Percentiles rank a stretch among this genome's conserved stretches.
phyloP scores from a whole-genome alignment of 2,888 invertebrate species.

The Drosophila aldrichi region DNA sequence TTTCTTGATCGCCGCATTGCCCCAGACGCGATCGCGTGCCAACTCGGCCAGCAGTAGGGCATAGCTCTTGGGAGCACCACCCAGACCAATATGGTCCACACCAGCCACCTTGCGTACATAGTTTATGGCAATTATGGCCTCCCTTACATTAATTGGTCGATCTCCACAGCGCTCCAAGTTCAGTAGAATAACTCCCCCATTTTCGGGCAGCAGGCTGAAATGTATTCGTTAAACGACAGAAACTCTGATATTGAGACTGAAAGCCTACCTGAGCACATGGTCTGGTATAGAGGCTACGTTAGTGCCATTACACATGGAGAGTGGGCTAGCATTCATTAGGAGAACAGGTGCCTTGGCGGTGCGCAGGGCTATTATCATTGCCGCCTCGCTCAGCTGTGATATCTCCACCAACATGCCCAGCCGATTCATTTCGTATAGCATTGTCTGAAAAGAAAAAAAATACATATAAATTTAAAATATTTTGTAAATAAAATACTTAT shows the following conservation, averaged over 20 bases:
- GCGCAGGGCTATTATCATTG: constrained; percentile 88
- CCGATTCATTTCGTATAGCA: constrained; percentile 89
- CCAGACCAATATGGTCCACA: constrained; percentile 89
- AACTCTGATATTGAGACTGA: background rate
- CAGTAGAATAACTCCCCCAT: constrained; percentile 88
- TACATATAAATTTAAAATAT: no score
- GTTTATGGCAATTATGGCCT: constrained; percentile 87
- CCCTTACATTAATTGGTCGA: constrained; percentile 83
- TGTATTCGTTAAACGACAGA: background rate
- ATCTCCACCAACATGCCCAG: constrained; percentile 90
- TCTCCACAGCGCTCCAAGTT: constrained; percentile 87
- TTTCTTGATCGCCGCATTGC: constrained; percentile 87
- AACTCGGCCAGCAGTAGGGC: constrained; percentile 88
- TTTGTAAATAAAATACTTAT: no score
- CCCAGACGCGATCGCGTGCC: constrained; percentile 87
- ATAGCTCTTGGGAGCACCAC: constrained; percentile 86
- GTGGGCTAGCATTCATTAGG: constrained; percentile 89
- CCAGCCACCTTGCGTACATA: constrained; percentile 89
- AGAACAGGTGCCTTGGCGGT: constrained; percentile 89
- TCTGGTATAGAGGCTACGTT: constrained; percentile 93
- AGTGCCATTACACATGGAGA: constrained; percentile 88
- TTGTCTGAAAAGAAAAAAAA: constrained; percentile 85
- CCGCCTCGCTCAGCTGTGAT: constrained; percentile 88
- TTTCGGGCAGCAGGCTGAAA: constrained; percentile 84
- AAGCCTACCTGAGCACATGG: constrained; percentile 88